A percentile compares a stretch with the other conserved stretches of the same genome.
Conservation (phyloP, 2,797 vertebrate genomes). For the Iguana delicatissima region DNA sequence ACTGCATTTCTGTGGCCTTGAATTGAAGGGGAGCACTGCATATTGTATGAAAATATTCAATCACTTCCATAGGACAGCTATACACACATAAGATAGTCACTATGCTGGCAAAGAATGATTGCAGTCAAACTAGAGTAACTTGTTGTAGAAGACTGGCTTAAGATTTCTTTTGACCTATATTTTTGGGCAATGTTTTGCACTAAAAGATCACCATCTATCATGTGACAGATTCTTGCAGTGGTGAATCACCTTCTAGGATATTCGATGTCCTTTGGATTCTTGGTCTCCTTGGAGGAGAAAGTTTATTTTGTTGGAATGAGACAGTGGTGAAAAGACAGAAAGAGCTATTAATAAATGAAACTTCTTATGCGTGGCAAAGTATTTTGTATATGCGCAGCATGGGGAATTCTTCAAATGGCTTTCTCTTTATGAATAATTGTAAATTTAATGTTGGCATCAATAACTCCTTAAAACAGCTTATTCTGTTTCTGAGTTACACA, state of each 20-base stretch:
- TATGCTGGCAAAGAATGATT: too few species aligned
- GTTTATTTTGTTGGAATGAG: slow-evolving; percentile 73
- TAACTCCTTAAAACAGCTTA: slow-evolving; percentile 74
- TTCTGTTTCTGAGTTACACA: slow-evolving; percentile 72
- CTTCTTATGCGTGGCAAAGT: slow-evolving; percentile 72
- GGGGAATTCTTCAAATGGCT: slow-evolving; percentile 77
- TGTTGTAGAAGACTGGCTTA: neutral
- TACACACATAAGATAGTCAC: too few species aligned
- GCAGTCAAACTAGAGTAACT: neutral
- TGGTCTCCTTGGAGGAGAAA: slow-evolving; percentile 70
- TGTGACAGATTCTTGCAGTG: neutral
- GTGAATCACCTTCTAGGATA: slow-evolving; percentile 50
- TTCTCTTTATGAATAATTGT: slow-evolving; percentile 79
- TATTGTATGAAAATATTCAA: too few species aligned
- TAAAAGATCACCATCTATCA: slow-evolving; percentile 7
- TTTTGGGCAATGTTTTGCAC: slow-evolving; percentile 39
- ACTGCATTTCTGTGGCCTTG: too few species aligned
- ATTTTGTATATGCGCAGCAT: slow-evolving; percentile 73
- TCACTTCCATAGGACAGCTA: too few species aligned
- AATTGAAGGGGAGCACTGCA: too few species aligned
- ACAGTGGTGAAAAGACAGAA: slow-evolving; percentile 55
- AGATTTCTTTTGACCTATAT: slow-evolving; percentile 46
- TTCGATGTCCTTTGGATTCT: slow-evolving; percentile 57
- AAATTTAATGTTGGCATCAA: slow-evolving; percentile 78
- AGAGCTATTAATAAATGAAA: slow-evolving; percentile 75